Conservation (phyloP, 2,113 vertebrate species). For the Ceuthmochares aereus region DNA sequence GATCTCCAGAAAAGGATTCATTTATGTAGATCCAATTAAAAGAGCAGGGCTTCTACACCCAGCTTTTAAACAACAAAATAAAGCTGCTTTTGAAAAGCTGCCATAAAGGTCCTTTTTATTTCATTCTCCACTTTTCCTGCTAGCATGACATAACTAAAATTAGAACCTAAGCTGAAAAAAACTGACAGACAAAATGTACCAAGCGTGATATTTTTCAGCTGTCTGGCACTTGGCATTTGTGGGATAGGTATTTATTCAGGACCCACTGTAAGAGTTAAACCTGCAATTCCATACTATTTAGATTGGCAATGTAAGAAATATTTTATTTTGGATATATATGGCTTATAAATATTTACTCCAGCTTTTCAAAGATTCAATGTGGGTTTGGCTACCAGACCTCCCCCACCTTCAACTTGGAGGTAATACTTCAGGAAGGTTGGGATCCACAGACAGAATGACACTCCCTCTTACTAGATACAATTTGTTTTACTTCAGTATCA, state of each 20-base stretch:
- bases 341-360: constrained; percentile 55
- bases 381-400: constrained; percentile 38
- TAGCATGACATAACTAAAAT: constrained; percentile 10
- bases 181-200: not conserved
- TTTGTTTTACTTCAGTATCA: not conserved
- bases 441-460: not conserved
- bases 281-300: constrained; percentile 54
- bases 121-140: not conserved
- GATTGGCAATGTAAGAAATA: constrained; percentile 46
- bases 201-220: not conserved
- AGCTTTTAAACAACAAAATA: constrained; percentile 14
- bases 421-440: not conserved
- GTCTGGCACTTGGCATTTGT: constrained; percentile 14
- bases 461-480: constrained; percentile 25
- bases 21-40: not conserved
- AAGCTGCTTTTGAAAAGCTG: constrained; percentile 33
- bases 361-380: constrained; percentile 38
- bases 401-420: not conserved
- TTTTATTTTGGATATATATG: constrained; percentile 43
- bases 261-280: constrained; percentile 29
- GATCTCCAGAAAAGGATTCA: not conserved
- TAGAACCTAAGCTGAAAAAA: constrained; percentile 26
- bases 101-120: constrained; percentile 28
- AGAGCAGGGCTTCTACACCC: not conserved
- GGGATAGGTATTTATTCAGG: not conserved